Evolutionary conservation across 2,797 vertebrate species (phyloP).

Genomic region (Mus caroli): DNA sequence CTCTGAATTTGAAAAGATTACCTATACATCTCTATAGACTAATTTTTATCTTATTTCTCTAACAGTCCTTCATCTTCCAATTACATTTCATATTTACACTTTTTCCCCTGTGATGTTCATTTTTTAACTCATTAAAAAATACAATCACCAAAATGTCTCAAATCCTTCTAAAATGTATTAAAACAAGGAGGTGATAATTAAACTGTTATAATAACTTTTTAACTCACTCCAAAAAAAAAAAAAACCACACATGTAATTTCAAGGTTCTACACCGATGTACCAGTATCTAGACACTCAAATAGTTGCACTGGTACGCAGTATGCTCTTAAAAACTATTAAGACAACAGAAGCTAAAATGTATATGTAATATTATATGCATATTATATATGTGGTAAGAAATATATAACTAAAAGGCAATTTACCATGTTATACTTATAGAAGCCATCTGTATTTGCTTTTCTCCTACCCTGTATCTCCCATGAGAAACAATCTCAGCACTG

Average conservation of each 20-base stretch:
- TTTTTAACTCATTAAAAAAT: constrained; percentile 48
- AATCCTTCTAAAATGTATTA: not conserved
- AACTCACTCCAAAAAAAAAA: not conserved
- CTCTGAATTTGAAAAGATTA: constrained; percentile 40
- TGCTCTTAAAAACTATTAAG: constrained; percentile 55
- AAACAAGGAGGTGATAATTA: not conserved
- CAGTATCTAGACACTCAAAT: constrained; percentile 24
- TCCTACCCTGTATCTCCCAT: not conserved
- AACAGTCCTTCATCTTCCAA: constrained; percentile 39
- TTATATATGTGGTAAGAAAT: constrained; percentile 1
- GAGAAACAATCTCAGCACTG: not conserved
- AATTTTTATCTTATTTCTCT: constrained; percentile 57
- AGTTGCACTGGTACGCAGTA: constrained; percentile 3
- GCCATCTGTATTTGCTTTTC: not conserved
- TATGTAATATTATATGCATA: not conserved
- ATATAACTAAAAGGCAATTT: constrained; percentile 13
- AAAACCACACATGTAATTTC: constrained; percentile 21
- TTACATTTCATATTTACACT: not conserved
- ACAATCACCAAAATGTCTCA: constrained; percentile 37
- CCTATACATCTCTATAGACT: not conserved
- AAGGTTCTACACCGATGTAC: constrained; percentile 21
- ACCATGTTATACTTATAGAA: not conserved
- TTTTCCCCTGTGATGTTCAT: not conserved
- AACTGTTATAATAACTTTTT: constrained; percentile 42
- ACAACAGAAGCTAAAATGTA: constrained; percentile 17